Conservation (phyloP, 2,888 invertebrate species). For the Catonia carolina region DNA sequence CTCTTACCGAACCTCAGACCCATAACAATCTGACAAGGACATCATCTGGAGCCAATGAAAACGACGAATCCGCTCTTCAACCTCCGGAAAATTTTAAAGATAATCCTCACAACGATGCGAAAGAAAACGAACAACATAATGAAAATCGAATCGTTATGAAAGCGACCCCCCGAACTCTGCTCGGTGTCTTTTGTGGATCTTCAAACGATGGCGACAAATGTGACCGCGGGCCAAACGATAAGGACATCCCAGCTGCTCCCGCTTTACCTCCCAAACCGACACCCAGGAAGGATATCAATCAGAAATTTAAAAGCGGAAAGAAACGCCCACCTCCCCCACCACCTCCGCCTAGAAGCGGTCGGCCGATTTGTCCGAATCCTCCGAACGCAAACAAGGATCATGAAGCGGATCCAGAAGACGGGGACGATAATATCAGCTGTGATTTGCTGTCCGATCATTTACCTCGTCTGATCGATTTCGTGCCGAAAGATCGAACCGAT, state of each 20-base stretch:
- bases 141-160: slow-evolving; percentile 14
- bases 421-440: slow-evolving; percentile 1
- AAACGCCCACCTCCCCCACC: slow-evolving; percentile 44
- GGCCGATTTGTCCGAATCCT: slow-evolving; percentile 31
- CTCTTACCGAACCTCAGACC: slow-evolving; percentile 38
- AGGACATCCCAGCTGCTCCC: slow-evolving; percentile 35
- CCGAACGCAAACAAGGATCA: slow-evolving; percentile 11
- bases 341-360: slow-evolving; percentile 36
- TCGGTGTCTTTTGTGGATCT: slow-evolving; percentile 9
- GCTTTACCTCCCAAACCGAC: slow-evolving; percentile 42
- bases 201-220: neutral
- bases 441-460: slow-evolving; percentile 39
- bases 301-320: slow-evolving; percentile 34
- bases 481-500: slow-evolving; percentile 49
- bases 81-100: slow-evolving; percentile 49
- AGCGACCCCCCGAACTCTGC: slow-evolving; percentile 18
- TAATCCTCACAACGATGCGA: slow-evolving; percentile 49
- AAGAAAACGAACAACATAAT: slow-evolving; percentile 39
- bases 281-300: slow-evolving; percentile 40
- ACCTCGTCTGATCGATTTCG: slow-evolving; percentile 64
- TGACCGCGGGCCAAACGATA: neutral
- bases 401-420: slow-evolving; percentile 14
- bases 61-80: slow-evolving; percentile 42
- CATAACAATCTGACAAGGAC: slow-evolving; percentile 38
- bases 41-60: slow-evolving; percentile 26